These are phyloP conservation scores for Halcyon badia DNA, from an alignment of 2,797 vertebrate genomes.

Conservation along the genomic window DNA sequence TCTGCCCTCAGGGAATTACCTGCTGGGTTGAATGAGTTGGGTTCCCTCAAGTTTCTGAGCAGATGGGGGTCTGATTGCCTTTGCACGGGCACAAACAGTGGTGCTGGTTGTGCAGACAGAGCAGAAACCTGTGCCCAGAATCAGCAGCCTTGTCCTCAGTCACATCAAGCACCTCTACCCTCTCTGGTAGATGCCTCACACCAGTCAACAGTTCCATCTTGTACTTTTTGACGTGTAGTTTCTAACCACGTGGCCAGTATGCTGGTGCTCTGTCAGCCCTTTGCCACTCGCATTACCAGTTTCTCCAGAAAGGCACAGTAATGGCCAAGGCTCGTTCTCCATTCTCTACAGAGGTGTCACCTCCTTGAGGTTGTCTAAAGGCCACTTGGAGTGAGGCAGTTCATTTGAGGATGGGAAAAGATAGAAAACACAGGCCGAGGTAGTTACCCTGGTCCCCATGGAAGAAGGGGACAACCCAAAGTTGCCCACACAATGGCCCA, in stretches of 20 bases:
- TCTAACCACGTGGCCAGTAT: neutral
- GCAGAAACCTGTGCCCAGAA: neutral
- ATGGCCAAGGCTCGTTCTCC: neutral
- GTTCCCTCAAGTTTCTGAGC: neutral
- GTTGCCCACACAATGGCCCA: neutral
- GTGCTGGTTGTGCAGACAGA: neutral
- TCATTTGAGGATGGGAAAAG: neutral
- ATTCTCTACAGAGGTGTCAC: neutral
- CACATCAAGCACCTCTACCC: neutral
- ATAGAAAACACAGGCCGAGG: neutral
- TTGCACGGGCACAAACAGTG: fast-evolving
- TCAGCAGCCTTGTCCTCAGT: neutral
- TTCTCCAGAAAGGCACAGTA: neutral
- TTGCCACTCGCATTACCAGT: neutral
- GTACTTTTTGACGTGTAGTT: neutral
- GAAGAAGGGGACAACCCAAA: neutral
- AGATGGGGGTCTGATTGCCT: neutral
- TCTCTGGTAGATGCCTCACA: neutral
- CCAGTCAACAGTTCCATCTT: neutral
- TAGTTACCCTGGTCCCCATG: neutral
- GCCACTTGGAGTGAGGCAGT: neutral
- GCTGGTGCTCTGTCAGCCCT: neutral
- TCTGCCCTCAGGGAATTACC: neutral
- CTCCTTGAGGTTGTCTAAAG: neutral
- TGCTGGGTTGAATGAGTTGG: neutral